Conservation (phyloP, 1,140 invertebrate genomes). For the Belonocnema kinseyi region DNA sequence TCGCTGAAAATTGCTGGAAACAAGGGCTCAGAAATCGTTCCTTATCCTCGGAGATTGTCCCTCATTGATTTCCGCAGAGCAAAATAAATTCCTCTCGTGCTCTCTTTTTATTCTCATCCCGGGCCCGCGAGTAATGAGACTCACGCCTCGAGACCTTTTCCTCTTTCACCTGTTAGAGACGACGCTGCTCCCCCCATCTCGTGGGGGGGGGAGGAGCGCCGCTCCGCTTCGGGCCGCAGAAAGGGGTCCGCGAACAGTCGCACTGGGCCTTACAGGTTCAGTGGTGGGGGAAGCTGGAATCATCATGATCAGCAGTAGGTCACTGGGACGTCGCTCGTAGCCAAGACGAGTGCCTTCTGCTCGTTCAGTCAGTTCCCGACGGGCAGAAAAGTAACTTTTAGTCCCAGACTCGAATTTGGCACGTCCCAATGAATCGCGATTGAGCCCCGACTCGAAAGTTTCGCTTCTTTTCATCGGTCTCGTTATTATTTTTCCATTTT, state of each 20-base stretch:
- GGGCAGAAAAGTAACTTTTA: slow-evolving; percentile 54
- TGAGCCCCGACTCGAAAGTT: slow-evolving; percentile 16
- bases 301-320: slow-evolving; percentile 67
- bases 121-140: slow-evolving; percentile 35
- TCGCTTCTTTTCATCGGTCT: slow-evolving; percentile 1
- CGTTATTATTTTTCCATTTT: slow-evolving; percentile 14
- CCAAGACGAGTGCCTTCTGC: slow-evolving; percentile 66
- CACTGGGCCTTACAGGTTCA: slow-evolving; percentile 33
- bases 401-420: slow-evolving; percentile 38
- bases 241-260: slow-evolving; percentile 33
- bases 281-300: slow-evolving; percentile 42
- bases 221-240: slow-evolving; percentile 13
- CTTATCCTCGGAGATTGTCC: slow-evolving; percentile 34
- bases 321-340: slow-evolving; percentile 70
- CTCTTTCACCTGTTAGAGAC: slow-evolving; percentile 58
- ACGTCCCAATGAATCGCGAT: slow-evolving; percentile 48
- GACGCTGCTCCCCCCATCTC: too few relatives aligned
- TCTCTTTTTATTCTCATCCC: slow-evolving; percentile 52
- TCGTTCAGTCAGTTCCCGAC: slow-evolving; percentile 58
- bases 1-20: slow-evolving; percentile 30
- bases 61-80: background rate
- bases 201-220: background rate
- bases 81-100: slow-evolving; percentile 44
- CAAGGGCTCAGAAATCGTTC: background rate
- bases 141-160: slow-evolving; percentile 35